phyloP scores from a whole-genome alignment of 2,113 vertebrate species.

The Platichthys flesus region DNA sequence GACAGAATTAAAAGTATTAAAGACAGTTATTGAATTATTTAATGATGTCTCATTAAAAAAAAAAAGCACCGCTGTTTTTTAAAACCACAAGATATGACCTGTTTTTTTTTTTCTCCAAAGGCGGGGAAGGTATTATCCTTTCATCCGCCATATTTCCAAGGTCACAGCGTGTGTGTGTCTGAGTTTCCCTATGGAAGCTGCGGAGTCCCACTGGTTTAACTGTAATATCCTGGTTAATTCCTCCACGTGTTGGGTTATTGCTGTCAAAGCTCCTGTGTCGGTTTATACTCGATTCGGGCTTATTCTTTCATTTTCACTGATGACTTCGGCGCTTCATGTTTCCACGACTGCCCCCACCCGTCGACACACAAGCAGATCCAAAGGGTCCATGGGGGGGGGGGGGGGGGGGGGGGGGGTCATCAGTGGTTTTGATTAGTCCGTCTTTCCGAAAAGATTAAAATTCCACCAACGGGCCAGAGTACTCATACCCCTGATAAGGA shows the following conservation, averaged over 20 bases:
- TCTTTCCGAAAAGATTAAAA: conserved; percentile 17
- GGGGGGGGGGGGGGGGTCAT: too few species aligned
- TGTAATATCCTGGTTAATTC: conserved; percentile 72
- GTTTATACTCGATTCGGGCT: conserved; percentile 48
- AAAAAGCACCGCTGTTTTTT: conserved; percentile 5
- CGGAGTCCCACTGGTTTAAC: conserved; percentile 68
- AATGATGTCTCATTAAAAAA: conserved; percentile 8
- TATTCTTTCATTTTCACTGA: conserved; percentile 56
- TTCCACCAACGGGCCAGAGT: background rate
- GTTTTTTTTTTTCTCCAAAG: conserved; percentile 20
- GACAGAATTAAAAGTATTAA: conserved; percentile 28
- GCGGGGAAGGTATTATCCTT: conserved; percentile 15
- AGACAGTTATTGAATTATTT: conserved; percentile 26
- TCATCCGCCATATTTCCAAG: conserved; percentile 26
- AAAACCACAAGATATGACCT: conserved; percentile 1
- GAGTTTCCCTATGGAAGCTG: conserved; percentile 29
- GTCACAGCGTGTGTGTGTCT: conserved; percentile 48
- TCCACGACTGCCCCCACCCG: conserved; percentile 17
- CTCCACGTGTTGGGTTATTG: conserved; percentile 69
- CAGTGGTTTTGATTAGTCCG: background rate
- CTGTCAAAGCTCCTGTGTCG: conserved; percentile 60
- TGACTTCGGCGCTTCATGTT: conserved; percentile 55
- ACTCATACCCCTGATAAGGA: conserved; percentile 32
- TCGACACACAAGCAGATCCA: background rate
- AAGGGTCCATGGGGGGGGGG: background rate